Evolutionary conservation across 2,888 invertebrate genomes (phyloP), one percentile per base, ranked within the genome.

Genomic region (Tinea semifulvella): DNA sequence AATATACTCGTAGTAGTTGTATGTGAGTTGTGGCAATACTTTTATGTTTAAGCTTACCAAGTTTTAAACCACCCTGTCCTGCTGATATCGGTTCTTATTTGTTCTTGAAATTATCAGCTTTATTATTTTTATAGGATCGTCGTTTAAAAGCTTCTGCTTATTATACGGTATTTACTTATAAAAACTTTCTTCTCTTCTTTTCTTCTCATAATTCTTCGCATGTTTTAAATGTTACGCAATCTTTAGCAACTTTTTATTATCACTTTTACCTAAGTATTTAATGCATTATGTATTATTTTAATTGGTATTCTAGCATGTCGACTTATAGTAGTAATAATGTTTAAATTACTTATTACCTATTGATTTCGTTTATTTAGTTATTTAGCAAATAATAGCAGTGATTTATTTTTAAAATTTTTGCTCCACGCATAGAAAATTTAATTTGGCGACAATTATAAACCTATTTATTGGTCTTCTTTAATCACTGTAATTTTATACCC

Each of bases 1-100:
- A 14, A 14, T 31, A 31, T 7, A 31, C 4, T 31, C 6, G 14
- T 14, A 31, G 14, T 31, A 11, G 14, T 6, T 31, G 27, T 27
- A 13, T 31, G 31, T 31, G 7, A 14, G 31, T n/a, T 31, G 31
- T 31, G 31, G 14, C 10, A 14, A 2, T 11, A 13, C 14, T 31
- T 31, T 26, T 13, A n/a, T 13, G 31, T 31, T 13, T 14, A 4
- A 31, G 31, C 31, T 31, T 31, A 31, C 5, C 5, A n/a, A 14
- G 13, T 31, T 31, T 55, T 48, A 55, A 70, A 69, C 69, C 71
- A 70, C 70, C 68, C 70, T 69, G 71, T 69, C 31, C 13, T 31
- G 31, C 31, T 31, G 31, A 31, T 31, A 31, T 13, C 11, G 7
- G n/a, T 31, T 31, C 2, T 31, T 31, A 13, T n/a, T n/a, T n/a